Conservation (phyloP, 2,888 invertebrate genomes). For the Dromius quadrimaculatus region DNA sequence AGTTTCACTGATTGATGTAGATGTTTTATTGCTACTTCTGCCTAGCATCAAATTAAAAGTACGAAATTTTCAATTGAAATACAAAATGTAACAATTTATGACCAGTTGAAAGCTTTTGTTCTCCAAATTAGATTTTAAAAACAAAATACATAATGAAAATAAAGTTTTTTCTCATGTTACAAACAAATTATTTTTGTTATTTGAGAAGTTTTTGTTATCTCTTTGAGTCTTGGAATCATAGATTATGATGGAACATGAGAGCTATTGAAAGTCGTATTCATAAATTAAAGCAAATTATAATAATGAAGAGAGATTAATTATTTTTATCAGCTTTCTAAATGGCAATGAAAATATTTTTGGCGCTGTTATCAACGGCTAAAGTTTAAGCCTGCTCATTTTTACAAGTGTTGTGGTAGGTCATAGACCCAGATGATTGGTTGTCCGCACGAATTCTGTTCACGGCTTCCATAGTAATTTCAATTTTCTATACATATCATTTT, state of each 20-base stretch:
- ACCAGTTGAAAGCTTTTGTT: too few species aligned
- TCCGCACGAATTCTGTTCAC: slow-evolving; percentile 11
- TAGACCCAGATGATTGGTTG: slow-evolving; percentile 44
- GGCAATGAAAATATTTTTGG: slow-evolving; percentile 48
- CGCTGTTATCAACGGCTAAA: slow-evolving; percentile 41
- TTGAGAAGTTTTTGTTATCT: too few species aligned
- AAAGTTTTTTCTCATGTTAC: too few species aligned
- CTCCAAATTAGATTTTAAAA: too few species aligned
- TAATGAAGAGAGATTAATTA: slow-evolving; percentile 12
- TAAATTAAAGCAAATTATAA: slow-evolving; percentile 3
- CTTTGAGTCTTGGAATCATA: background rate
- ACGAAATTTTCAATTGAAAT: too few species aligned
- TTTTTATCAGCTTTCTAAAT: slow-evolving; percentile 39
- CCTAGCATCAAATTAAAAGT: too few species aligned
- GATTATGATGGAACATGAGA: background rate
- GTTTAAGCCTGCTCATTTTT: slow-evolving; percentile 48
- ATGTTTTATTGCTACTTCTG: too few species aligned
- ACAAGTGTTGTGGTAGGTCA: slow-evolving; percentile 48
- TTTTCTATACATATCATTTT: slow-evolving; percentile 1
- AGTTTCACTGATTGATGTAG: too few species aligned
- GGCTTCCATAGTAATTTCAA: background rate
- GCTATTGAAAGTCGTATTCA: too few species aligned
- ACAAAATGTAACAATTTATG: too few species aligned
- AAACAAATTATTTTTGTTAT: too few species aligned
- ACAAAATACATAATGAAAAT: too few species aligned